Evolutionary conservation across 2,797 vertebrate genomes (phyloP).

Genomic region (Ctenochaetus hawaiiensis): DNA sequence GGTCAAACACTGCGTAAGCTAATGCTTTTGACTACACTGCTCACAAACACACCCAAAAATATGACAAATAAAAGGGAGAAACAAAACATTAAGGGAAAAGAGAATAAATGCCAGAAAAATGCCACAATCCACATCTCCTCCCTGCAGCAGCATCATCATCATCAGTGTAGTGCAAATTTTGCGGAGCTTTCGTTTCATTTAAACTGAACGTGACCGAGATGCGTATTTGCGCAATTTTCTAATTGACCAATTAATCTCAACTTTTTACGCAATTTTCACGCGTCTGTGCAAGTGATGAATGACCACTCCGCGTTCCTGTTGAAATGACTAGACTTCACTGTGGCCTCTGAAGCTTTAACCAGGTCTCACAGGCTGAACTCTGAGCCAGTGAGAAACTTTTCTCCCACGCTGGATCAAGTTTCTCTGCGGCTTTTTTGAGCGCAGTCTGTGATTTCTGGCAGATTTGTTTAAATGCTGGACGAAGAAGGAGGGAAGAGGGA

Average conservation of each 20-base stretch:
- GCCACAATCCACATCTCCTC: constrained; percentile 42
- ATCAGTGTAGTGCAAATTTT: constrained; percentile 22
- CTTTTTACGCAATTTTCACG: neutral
- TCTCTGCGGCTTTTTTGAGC: constrained; percentile 42
- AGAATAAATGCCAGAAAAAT: constrained; percentile 3
- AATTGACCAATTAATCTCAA: neutral
- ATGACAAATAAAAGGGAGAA: neutral
- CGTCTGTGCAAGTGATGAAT: neutral
- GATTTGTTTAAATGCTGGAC: constrained; percentile 31
- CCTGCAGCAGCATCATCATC: constrained; percentile 23
- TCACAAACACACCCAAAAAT: neutral
- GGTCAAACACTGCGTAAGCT: constrained; percentile 4
- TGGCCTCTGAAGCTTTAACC: constrained; percentile 20
- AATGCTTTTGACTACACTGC: neutral
- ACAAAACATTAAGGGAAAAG: neutral
- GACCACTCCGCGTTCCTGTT: neutral
- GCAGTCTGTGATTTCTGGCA: constrained; percentile 22
- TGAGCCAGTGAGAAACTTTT: constrained; percentile 63
- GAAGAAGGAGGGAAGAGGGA: no score
- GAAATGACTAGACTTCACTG: neutral
- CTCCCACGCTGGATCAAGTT: constrained; percentile 59
- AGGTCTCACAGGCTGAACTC: constrained; percentile 38
- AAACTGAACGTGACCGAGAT: neutral
- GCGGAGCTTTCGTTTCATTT: neutral
- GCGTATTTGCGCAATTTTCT: neutral